A percentile compares a stretch with the other conserved stretches of the same genome.
These are phyloP conservation scores for Ctenodactylus gundi DNA, from an alignment of 2,113 vertebrate genomes.

Conservation along the genomic window DNA sequence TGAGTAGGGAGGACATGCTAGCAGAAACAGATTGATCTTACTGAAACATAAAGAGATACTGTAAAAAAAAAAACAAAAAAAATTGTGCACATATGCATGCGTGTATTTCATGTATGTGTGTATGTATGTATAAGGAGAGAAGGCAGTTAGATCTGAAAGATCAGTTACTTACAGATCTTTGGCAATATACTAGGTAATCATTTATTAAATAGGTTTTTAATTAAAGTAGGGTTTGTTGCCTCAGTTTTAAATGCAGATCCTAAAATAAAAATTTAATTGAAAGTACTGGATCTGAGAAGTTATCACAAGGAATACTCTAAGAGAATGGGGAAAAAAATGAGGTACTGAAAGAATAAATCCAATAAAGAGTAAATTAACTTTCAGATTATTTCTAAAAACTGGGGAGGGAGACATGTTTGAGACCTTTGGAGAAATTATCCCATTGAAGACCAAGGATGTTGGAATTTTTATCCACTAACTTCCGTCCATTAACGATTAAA, in stretches of 20 bases:
- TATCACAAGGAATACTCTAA: not conserved
- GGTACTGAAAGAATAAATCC: not conserved
- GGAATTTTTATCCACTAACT: not conserved
- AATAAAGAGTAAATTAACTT: not conserved
- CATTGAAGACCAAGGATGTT: not conserved
- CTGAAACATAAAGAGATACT: not conserved
- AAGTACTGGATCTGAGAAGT: not conserved
- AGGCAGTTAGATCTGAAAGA: not conserved
- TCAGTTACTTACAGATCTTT: not conserved
- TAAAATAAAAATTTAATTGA: not conserved
- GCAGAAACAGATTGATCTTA: not conserved
- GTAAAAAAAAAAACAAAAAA: not conserved
- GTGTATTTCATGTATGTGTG: not conserved
- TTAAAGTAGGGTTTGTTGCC: not conserved
- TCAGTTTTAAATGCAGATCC: not conserved
- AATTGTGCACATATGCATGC: not conserved
- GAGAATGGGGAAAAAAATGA: not conserved
- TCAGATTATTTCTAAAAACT: not conserved
- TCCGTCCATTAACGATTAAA: not conserved
- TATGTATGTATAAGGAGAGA: not conserved
- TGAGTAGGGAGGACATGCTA: not conserved
- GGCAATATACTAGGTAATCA: not conserved
- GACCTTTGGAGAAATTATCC: not conserved
- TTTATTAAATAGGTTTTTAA: not conserved
- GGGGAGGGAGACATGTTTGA: not conserved